Conservation (phyloP, 2,888 invertebrate species). For the Clitarchus hookeri region DNA sequence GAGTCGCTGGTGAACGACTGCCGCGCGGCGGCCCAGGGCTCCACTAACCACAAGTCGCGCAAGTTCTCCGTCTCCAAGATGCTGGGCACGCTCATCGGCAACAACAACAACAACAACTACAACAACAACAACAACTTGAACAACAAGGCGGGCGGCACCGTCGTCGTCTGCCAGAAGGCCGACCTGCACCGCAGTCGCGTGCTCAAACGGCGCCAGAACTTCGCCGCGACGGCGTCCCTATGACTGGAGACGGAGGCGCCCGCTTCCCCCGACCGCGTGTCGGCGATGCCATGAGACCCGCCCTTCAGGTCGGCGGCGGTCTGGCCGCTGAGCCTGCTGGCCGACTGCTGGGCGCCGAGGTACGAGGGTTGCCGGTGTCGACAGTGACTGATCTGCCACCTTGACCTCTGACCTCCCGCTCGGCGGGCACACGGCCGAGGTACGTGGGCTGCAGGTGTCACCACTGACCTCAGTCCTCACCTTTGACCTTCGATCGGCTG, state of each 20-base stretch:
- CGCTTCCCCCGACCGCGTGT: constrained; percentile 17
- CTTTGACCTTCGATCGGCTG: not conserved
- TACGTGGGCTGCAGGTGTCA: too few species aligned
- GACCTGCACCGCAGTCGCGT: constrained; percentile 63
- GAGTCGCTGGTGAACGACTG: constrained; percentile 71
- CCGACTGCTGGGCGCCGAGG: constrained; percentile 2
- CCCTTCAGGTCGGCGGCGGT: not conserved
- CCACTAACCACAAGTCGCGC: constrained; percentile 56
- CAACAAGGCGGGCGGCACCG: constrained; percentile 60
- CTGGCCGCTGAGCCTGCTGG: not conserved
- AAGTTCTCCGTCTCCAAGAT: constrained; percentile 81
- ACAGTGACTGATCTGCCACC: not conserved
- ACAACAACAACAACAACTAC: constrained; percentile 49
- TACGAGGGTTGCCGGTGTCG: not conserved
- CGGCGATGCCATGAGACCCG: constrained; percentile 28
- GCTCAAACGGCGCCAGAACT: constrained; percentile 62
- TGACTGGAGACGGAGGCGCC: constrained; percentile 54
- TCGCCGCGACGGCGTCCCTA: constrained; percentile 68
- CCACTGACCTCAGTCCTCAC: too few species aligned
- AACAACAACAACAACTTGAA: constrained; percentile 52
- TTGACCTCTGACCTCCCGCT: too few species aligned
- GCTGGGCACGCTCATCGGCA: constrained; percentile 74
- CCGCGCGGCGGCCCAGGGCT: constrained; percentile 56
- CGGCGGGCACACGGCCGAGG: not conserved
- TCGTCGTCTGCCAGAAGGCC: constrained; percentile 64